phyloP scores from a whole-genome alignment of 2,113 vertebrate species.

The Eudyptes chrysolophus region DNA sequence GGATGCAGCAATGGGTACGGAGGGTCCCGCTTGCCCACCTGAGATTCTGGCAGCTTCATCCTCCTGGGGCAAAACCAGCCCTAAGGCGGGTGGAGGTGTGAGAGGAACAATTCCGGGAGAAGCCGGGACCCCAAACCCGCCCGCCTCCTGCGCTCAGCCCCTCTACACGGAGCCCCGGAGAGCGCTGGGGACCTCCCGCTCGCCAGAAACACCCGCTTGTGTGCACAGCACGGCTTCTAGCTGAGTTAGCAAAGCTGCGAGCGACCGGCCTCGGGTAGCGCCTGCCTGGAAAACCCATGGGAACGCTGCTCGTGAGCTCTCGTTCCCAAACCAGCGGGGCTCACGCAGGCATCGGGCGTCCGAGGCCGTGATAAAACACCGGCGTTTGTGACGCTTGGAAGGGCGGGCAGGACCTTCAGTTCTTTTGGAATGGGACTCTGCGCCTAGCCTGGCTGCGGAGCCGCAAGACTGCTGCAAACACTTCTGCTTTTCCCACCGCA shows the following conservation, averaged over 20 bases:
- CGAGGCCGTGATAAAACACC: fast-evolving
- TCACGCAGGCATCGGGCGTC: fast-evolving
- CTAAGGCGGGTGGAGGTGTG: background rate
- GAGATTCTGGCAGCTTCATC: background rate
- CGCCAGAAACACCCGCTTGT: background rate
- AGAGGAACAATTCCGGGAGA: background rate
- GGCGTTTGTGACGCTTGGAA: fast-evolving
- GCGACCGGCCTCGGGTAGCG: fast-evolving
- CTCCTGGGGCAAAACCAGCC: background rate
- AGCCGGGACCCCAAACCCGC: fast-evolving
- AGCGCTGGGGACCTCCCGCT: fast-evolving
- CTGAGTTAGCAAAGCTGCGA: background rate
- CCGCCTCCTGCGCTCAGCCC: background rate
- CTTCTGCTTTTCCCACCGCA: fast-evolving
- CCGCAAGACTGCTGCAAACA: background rate
- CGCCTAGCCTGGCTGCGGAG: background rate
- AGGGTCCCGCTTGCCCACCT: background rate
- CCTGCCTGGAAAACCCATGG: background rate
- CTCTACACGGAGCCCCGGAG: fast-evolving
- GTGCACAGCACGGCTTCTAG: fast-evolving
- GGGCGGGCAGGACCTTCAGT: background rate
- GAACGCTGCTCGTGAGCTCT: fast-evolving
- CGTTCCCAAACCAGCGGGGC: fast-evolving
- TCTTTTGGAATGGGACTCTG: fast-evolving
- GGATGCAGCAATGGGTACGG: fast-evolving